Base-by-base conservation (phyloP, 2,888 invertebrate species). In the Xanthorhoe designata region DNA sequence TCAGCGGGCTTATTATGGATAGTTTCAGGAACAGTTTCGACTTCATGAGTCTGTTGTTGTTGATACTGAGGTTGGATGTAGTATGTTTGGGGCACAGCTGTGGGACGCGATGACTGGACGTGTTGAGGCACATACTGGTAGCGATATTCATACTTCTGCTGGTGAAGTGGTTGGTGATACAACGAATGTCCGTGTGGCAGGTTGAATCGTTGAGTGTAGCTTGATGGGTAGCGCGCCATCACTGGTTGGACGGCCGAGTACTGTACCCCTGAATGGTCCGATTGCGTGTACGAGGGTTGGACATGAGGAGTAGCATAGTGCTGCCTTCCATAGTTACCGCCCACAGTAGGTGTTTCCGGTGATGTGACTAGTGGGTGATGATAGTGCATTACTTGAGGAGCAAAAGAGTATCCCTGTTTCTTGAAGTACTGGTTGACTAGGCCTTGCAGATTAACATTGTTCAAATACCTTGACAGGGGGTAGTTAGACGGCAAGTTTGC, bases 401-500 rank as follows among this genome's bases (percentile, higher is more conserved):
- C 90, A 69, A 85, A 85, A 8, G 87, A 83, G 67, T 85, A 91
- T 9, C 93, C 93, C 64, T 87, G 86, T 72, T 92, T 92, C 74
- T 88, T 86, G 53, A 94, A 90, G 76, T 95, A 95, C 70, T 94
- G 90, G 69, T 92, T 89, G 0, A 95, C 90, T 35, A 95, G 78
- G 18, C 91, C 86, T 84, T 95, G 95, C 35, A 95, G 80, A 75
- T 95, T 94, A 0, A 95, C 86, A 68, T 91, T 90, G 68, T 95
- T 95, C 38, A 95, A 85, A 68, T 92, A 88, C 59, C 92, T 89
- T 0, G 94, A 93, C 35, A 94, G 81, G 1, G 94, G 94, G 76
- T 95, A 94, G 70, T 89, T 91, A 49, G 94, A 88, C 0, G 95
- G 95, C 63, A 95, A 79, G 74, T 94, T 94, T 0, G 95, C 92